Evolutionary conservation across 2,113 vertebrate genomes (phyloP), one percentile per base, ranked within the genome.

Genomic region (Tauraco erythrolophus): DNA sequence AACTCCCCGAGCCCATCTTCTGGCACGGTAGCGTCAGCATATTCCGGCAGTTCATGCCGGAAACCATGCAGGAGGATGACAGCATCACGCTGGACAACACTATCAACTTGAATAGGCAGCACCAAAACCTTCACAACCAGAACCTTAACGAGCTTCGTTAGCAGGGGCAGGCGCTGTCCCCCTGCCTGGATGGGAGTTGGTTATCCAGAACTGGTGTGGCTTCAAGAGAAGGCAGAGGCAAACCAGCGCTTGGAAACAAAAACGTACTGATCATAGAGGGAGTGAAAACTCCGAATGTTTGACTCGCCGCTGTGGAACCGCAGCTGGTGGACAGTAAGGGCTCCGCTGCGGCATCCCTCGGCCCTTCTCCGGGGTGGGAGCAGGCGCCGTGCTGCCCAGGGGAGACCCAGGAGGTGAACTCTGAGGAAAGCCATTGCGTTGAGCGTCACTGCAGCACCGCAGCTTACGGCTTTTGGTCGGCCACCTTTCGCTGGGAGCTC

Each of bases 21-120:
- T 99, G 99, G 99, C 99, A 99, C 0, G 99, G 99, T 98, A 99
- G 99, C 3, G 99, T 99, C 98, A 99, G 99, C 98, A 99, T 99
- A 45, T 99, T 99, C 98, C 99, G 99, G 8, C 99, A 99, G 98
- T 99, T 99, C 98, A 99, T 99, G 99, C 99, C 99, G 0, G 98
- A 98, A 68, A 98, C 99, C 21, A 97, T 97, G 3, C 98, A 95
- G 14, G 97, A 98, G 0, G 99, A 99, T 0, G 98, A 98, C 2
- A 79, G 98, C 35, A 90, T 98, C 13, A 93, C 97, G 0, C 83
- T 98, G 14, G 98, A 99, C 92, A 98, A 98, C 45, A 93, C 95
- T 54, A 98, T 99, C 64, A 98, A 94, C 90, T 71, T 99, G 65
- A 98, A 98, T 94, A 98, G 98, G 50, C 98, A 98, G 71, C 98